phyloP scores from a whole-genome alignment of 30 jellyfish, hydroid and myxozoan species.

The Pseudorhiza aurosa region DNA sequence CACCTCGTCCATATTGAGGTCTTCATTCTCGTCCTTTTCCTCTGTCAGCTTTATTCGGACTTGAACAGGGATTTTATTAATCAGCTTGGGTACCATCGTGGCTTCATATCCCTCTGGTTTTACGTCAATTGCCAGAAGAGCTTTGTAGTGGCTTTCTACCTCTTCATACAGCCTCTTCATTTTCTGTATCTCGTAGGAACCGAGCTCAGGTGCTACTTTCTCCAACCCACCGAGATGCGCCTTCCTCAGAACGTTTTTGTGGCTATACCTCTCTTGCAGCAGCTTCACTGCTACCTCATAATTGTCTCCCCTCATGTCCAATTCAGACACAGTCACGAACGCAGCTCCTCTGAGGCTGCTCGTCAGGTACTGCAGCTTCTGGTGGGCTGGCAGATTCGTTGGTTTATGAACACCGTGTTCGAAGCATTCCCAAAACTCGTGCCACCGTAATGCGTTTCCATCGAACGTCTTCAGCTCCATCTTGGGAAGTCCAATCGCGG shows the following conservation, averaged over 20 bases:
- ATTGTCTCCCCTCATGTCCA: conserved; percentile 34
- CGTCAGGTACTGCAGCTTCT: conserved; percentile 38
- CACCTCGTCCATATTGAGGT: background rate
- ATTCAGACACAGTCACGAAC: conserved; percentile 21
- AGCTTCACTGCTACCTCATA: conserved; percentile 13
- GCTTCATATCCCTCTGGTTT: conserved; percentile 13
- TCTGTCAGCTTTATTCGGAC: conserved; percentile 9
- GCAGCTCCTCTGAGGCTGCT: conserved; percentile 48
- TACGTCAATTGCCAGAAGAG: conserved; percentile 37
- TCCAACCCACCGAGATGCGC: conserved; percentile 53
- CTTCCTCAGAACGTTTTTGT: conserved; percentile 39
- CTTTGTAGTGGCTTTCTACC: conserved; percentile 49
- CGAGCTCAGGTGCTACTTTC: background rate
- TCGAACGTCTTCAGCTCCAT: conserved; percentile 59
- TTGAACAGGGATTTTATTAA: conserved; percentile 22
- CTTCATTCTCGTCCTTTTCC: conserved; percentile 13
- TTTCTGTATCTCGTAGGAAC: conserved; percentile 7
- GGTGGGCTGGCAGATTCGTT: conserved; percentile 22
- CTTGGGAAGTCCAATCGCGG: conserved; percentile 40
- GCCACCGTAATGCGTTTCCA: conserved; percentile 47
- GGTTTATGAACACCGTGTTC: conserved; percentile 48
- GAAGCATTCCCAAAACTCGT: conserved; percentile 66
- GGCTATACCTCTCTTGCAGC: conserved; percentile 57
- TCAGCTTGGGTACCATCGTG: conserved; percentile 46
- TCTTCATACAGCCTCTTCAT: conserved; percentile 43